Evolutionary conservation across 1,140 invertebrate species (phyloP).

Genomic region (Zaprionus camerounensis): DNA sequence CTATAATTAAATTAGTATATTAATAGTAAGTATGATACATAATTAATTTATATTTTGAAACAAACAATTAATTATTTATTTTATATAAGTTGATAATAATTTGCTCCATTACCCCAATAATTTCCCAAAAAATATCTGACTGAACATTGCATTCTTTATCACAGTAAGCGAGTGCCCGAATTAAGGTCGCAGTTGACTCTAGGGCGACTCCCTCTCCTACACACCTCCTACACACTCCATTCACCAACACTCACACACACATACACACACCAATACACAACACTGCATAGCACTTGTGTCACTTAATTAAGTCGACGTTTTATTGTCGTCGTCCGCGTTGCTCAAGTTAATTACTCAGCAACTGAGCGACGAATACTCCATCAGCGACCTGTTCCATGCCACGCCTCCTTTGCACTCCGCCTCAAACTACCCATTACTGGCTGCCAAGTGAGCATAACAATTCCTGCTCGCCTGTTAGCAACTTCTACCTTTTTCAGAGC

Average conservation of each 20-base stretch:
- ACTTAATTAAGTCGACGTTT: constrained; percentile 79
- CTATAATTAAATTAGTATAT: too few relatives aligned
- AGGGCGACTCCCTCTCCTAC: background rate
- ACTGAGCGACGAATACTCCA: constrained; percentile 8
- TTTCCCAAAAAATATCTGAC: background rate
- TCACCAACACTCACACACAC: background rate
- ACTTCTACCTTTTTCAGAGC: constrained; percentile 21
- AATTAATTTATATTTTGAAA: background rate
- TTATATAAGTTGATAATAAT: background rate
- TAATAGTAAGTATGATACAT: background rate
- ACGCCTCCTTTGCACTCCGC: background rate
- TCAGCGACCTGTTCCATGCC: constrained; percentile 12
- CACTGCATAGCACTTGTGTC: constrained; percentile 71
- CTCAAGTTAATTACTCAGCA: constrained; percentile 79
- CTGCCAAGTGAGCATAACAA: constrained; percentile 80
- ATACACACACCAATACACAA: constrained; percentile 35
- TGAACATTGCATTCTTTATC: constrained; percentile 16
- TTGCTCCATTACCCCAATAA: background rate
- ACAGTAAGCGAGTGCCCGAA: constrained; percentile 19
- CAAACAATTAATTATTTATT: too few relatives aligned
- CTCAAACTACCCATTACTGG: constrained; percentile 65
- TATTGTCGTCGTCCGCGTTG: constrained; percentile 70
- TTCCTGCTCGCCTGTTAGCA: constrained; percentile 52
- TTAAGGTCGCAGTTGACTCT: constrained; percentile 21
- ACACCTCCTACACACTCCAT: background rate